Percentiles rank a stretch among this genome's conserved stretches.
These are phyloP conservation scores for Cygnus buccinator DNA, from an alignment of 2,113 vertebrate species.

Conservation along the genomic window DNA sequence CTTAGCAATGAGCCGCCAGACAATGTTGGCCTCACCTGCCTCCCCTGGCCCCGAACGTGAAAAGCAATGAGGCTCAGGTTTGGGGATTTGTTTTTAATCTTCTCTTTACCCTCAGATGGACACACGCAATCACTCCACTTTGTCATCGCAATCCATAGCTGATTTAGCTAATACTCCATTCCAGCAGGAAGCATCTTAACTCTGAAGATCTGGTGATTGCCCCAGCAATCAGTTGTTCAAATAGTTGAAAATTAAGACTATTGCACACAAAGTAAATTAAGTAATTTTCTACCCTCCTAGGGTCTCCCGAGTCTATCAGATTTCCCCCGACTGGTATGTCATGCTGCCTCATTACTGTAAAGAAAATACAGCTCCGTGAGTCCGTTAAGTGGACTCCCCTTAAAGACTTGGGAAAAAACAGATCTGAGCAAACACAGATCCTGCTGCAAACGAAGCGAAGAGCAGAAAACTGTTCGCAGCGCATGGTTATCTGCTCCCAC, in stretches of 20 bases:
- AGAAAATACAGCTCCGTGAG: constrained; percentile 47
- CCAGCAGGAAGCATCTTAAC: constrained; percentile 71
- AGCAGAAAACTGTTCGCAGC: neutral
- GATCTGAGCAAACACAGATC: neutral
- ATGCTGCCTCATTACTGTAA: constrained; percentile 31
- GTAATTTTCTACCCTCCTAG: constrained; percentile 62
- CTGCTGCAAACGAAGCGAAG: neutral
- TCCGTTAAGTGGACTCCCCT: neutral
- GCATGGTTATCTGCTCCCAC: neutral
- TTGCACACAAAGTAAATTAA: constrained; percentile 63
- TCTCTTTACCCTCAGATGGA: constrained; percentile 13
- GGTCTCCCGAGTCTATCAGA: constrained; percentile 47
- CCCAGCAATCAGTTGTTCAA: constrained; percentile 64
- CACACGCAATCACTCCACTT: neutral
- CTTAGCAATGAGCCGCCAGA: neutral
- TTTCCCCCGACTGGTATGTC: constrained; percentile 11
- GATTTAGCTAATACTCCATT: constrained; percentile 62
- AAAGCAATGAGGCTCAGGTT: neutral
- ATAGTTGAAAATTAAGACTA: constrained; percentile 68
- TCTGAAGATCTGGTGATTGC: constrained; percentile 64
- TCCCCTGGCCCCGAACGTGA: neutral
- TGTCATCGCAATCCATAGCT: neutral
- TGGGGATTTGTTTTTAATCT: constrained; percentile 5
- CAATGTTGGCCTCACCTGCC: constrained; percentile 1
- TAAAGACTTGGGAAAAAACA: neutral